Conservation (phyloP, 1,140 invertebrate species). For the Anastrepha obliqua region DNA sequence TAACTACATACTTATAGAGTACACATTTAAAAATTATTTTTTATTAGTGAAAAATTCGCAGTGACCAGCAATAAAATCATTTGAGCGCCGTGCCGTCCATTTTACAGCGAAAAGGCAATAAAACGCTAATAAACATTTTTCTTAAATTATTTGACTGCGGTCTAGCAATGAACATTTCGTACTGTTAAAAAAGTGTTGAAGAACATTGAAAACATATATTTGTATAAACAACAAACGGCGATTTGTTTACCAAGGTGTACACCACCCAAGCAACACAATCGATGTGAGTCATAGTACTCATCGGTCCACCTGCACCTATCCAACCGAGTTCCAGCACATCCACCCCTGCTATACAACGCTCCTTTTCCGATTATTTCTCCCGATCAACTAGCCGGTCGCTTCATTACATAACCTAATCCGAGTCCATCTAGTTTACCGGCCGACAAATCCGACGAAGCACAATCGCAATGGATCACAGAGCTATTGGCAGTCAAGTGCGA, state of each 20-base stretch:
- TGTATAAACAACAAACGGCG: not conserved
- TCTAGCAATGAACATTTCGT: slow-evolving; percentile 13
- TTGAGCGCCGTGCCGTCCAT: slow-evolving; percentile 29
- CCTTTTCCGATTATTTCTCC: not conserved
- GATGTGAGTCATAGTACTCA: slow-evolving; percentile 13
- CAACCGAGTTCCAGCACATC: slow-evolving; percentile 24
- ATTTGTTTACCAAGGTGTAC: slow-evolving; percentile 2
- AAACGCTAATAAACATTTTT: not conserved
- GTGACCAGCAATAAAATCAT: slow-evolving; percentile 8
- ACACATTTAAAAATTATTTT: not conserved
- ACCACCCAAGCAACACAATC: not conserved
- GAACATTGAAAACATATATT: not conserved
- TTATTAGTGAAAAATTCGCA: slow-evolving; percentile 13
- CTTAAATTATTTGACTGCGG: too few relatives aligned
- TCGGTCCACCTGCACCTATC: slow-evolving; percentile 33
- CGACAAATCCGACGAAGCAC: slow-evolving; percentile 49
- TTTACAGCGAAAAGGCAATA: slow-evolving; percentile 1
- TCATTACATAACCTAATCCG: not conserved
- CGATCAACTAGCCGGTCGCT: not conserved
- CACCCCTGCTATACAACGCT: slow-evolving; percentile 11
- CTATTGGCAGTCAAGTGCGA: slow-evolving; percentile 73
- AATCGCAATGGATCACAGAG: slow-evolving; percentile 70
- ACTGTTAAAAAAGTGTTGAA: not conserved
- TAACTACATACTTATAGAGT: not conserved
- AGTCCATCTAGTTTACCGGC: not conserved